A percentile compares a stretch with the other conserved stretches of the same genome.
phyloP scores from a whole-genome alignment of 2,113 vertebrate genomes.

The Tapirus terrestris region DNA sequence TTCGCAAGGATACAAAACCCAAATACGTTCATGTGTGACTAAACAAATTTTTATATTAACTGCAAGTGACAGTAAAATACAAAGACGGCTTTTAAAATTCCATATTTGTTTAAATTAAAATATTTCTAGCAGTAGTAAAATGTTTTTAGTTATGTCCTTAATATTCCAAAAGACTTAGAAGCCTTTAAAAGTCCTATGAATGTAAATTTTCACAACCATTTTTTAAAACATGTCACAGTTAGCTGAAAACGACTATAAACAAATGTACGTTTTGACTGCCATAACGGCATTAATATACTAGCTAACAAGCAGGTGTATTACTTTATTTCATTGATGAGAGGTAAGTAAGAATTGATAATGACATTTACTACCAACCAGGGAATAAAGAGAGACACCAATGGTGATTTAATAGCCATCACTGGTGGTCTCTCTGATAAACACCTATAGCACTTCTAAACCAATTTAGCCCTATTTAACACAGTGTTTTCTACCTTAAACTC shows the following conservation, averaged over 20 bases:
- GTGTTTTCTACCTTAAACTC: neutral
- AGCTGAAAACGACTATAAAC: neutral
- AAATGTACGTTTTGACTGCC: neutral
- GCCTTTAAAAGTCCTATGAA: neutral
- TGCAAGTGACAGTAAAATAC: slow-evolving; percentile 27
- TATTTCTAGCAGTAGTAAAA: slow-evolving; percentile 1
- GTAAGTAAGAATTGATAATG: neutral
- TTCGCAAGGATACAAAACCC: slow-evolving; percentile 23
- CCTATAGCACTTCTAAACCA: neutral
- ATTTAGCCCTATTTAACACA: neutral
- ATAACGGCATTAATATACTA: neutral
- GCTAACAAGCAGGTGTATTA: neutral
- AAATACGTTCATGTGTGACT: neutral
- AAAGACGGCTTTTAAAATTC: neutral
- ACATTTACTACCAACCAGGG: neutral
- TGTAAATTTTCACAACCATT: slow-evolving; percentile 24
- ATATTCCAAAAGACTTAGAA: neutral
- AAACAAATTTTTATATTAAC: slow-evolving; percentile 32
- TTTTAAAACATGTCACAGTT: neutral
- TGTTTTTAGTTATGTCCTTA: neutral
- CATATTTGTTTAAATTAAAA: slow-evolving; percentile 2
- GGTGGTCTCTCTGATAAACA: neutral
- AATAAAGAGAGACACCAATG: neutral
- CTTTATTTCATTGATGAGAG: neutral
- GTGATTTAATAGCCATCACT: neutral